Evolutionary conservation across 1,140 invertebrate genomes (phyloP).

Genomic region (Oncopodura yosiiana): DNA sequence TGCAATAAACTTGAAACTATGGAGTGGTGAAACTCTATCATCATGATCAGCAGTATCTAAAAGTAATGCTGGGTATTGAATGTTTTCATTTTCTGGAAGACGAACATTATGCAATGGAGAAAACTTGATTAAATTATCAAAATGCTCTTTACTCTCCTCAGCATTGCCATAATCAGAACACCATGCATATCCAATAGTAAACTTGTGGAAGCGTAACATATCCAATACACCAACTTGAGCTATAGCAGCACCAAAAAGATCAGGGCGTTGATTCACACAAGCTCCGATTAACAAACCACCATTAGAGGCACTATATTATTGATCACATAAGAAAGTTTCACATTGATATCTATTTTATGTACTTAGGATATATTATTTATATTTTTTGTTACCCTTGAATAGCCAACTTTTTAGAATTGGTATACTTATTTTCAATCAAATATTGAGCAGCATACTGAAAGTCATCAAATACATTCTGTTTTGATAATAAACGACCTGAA

Average conservation of each 20-base stretch:
- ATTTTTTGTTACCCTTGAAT: slow-evolving; percentile 94
- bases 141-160: slow-evolving; percentile 69
- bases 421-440: slow-evolving; percentile 74
- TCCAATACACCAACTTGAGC: slow-evolving; percentile 91
- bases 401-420: slow-evolving; percentile 58
- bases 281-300: slow-evolving; percentile 89
- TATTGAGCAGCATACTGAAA: slow-evolving; percentile 88
- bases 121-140: slow-evolving; percentile 78
- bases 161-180: slow-evolving; percentile 85
- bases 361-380: no score
- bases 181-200: slow-evolving; percentile 96
- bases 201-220: slow-evolving; percentile 95
- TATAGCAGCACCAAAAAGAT: slow-evolving; percentile 84
- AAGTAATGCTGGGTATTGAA: slow-evolving; percentile 80
- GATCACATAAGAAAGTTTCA: no score
- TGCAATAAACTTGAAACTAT: slow-evolving; percentile 91
- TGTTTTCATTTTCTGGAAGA: slow-evolving; percentile 46
- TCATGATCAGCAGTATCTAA: slow-evolving; percentile 88
- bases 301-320: slow-evolving; percentile 90
- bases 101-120: slow-evolving; percentile 91
- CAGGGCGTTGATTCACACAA: slow-evolving; percentile 86
- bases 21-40: slow-evolving; percentile 90
- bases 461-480: slow-evolving; percentile 97
- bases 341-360: no score
- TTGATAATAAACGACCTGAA: slow-evolving; percentile 76